Base-by-base conservation (phyloP, 1,140 invertebrate species). In the Diorhabda carinulata region DNA sequence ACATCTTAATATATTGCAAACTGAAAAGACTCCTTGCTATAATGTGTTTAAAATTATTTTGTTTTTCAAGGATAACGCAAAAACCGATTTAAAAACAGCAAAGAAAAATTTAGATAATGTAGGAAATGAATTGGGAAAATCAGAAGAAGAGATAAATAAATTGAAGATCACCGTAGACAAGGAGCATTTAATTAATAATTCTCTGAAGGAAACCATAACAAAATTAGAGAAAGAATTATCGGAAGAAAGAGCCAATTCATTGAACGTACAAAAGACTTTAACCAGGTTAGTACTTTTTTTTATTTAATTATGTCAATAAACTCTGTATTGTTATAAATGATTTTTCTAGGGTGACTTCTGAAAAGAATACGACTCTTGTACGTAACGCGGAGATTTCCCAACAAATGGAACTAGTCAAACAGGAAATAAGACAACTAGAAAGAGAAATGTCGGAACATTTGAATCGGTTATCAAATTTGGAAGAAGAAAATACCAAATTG, bases 381-480 rank as follows among this genome's bases (percentile, higher is more conserved):
- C 85, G 92, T 43, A 95, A 93, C 78, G 92, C 92, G 3, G 89
- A 93, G 79, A 89, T 94, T 68, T 94, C 92, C 0, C 92, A 94
- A 78, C 89, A 91, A 65, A 85, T 91, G 65, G 90, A 93, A 79
- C 84, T 92, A 63, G 86, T 89, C 1, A 87, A 87, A 71, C 88
- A 91, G 71, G 86, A 91, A 67, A 85, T 90, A 73, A 85, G 88
- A 57, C 85, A 87, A 61, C 85, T 88, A 67, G 86, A 89, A 73
- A 79, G 79, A 0, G 89, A 91, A 75, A 80, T 85, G n/a, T 79
- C 79, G 7, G 86, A 88, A 4, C 77, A 86, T 40, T 79, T 83
- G 66, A 80, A 76, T 44, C 86, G 84, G 77, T 77, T 86, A 10
- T 70, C 72, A 3, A 78, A 82, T 43, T 74, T 87, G 3, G 84